These are phyloP conservation scores for Caenorhabditis brenneri DNA, from an alignment of 1,140 invertebrate species.

Conservation along the genomic window DNA sequence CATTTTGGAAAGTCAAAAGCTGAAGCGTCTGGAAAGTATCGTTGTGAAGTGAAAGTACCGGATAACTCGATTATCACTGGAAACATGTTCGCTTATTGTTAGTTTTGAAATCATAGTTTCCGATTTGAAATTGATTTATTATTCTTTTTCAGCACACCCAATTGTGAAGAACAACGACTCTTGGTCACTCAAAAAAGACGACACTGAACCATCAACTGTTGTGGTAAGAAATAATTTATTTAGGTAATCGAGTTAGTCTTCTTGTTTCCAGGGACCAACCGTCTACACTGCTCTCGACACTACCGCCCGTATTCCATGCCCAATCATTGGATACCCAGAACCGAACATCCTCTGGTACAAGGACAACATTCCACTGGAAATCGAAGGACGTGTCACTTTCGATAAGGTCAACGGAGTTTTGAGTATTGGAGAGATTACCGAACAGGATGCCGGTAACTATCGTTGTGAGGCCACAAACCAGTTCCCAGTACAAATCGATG, in stretches of 20 bases:
- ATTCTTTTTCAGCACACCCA: slow-evolving; percentile 45
- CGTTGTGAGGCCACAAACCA: slow-evolving; percentile 33
- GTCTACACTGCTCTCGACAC: neutral
- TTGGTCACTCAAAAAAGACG: neutral
- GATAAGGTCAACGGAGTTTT: neutral
- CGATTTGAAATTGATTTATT: neutral
- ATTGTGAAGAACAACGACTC: slow-evolving; percentile 45
- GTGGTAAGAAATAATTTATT: neutral
- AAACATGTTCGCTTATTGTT: slow-evolving; percentile 53
- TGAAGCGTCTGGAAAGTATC: slow-evolving; percentile 44
- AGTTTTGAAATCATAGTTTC: neutral
- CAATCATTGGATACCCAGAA: slow-evolving; percentile 45
- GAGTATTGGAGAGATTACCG: slow-evolving; percentile 30
- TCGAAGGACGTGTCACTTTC: slow-evolving; percentile 27
- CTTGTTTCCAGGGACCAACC: neutral
- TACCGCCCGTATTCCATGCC: slow-evolving; percentile 31
- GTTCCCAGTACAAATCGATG: slow-evolving; percentile 3
- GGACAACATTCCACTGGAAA: slow-evolving; percentile 35
- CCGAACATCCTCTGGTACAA: slow-evolving; percentile 44
- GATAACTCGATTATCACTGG: slow-evolving; percentile 40
- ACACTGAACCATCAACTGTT: neutral
- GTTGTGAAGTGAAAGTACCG: slow-evolving; percentile 36
- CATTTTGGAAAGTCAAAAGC: slow-evolving; percentile 23
- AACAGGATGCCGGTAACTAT: slow-evolving; percentile 23
- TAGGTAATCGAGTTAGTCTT: neutral